Conservation (phyloP, 2,888 invertebrate genomes). For the Lamproptera curius region DNA sequence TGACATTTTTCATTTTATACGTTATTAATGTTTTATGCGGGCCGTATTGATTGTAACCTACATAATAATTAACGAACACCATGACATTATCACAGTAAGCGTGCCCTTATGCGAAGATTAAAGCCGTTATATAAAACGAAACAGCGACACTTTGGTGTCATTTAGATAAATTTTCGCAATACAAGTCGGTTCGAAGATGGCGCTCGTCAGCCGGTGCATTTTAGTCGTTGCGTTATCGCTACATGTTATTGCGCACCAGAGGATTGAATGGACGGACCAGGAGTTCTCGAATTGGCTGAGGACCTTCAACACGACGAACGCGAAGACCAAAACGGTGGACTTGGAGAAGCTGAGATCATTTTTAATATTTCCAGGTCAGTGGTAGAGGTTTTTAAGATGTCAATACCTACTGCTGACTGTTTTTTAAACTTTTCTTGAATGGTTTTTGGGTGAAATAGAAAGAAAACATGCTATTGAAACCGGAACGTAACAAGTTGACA, state of each 20-base stretch:
- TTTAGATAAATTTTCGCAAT: conserved; percentile 16
- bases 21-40: background rate
- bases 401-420: too few species aligned
- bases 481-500: too few species aligned
- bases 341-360: conserved; percentile 6
- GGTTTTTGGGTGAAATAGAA: too few species aligned
- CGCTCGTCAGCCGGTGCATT: conserved; percentile 1
- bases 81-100: conserved; percentile 3
- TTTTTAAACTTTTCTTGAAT: too few species aligned
- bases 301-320: conserved; percentile 5
- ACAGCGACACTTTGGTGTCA: conserved; percentile 14
- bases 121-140: conserved; percentile 19
- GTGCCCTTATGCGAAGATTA: conserved; percentile 13
- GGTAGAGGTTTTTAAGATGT: too few species aligned
- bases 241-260: background rate
- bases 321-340: conserved; percentile 9
- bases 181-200: background rate
- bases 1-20: too few species aligned
- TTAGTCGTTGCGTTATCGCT: conserved; percentile 7
- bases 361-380: conserved; percentile 19
- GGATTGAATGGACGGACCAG: conserved; percentile 8
- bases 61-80: background rate
- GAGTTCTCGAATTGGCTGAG: conserved; percentile 6
- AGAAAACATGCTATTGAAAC: too few species aligned
- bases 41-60: background rate